Evolutionary conservation across 2,113 vertebrate species (phyloP).

Genomic region (Echinops telfairi): DNA sequence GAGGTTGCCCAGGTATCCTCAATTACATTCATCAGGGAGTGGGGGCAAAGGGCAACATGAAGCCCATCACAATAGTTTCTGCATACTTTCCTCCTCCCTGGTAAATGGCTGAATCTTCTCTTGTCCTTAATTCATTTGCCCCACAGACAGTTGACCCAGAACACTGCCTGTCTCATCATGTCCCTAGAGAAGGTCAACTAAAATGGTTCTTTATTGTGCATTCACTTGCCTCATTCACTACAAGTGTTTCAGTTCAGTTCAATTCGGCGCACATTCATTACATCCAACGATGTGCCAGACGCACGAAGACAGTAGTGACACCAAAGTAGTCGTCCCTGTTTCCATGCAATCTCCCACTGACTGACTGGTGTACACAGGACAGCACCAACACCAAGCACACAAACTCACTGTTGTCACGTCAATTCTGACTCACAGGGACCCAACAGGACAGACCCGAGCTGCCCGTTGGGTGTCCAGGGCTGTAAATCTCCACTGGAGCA

Average conservation of each 20-base stretch:
- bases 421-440: too few relatives aligned
- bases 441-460: too few relatives aligned
- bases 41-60: accelerated
- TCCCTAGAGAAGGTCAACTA: not conserved
- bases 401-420: too few relatives aligned
- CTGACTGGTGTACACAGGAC: not conserved
- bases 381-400: too few relatives aligned
- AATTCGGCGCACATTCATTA: not conserved
- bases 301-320: not conserved
- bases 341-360: not conserved
- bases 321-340: not conserved
- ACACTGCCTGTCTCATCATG: not conserved
- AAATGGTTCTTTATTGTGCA: not conserved
- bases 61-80: not conserved
- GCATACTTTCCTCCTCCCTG: accelerated
- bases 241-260: not conserved
- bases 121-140: not conserved
- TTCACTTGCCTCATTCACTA: not conserved
- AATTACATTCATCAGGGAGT: not conserved
- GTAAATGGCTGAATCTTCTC: not conserved
- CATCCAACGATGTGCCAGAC: not conserved
- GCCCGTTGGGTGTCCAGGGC: too few relatives aligned
- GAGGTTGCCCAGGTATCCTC: not conserved
- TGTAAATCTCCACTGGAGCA: too few relatives aligned
- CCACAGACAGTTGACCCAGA: not conserved